Evolutionary conservation across 2,797 vertebrate species (phyloP).

Genomic region (Myiotriccus ornatus): DNA sequence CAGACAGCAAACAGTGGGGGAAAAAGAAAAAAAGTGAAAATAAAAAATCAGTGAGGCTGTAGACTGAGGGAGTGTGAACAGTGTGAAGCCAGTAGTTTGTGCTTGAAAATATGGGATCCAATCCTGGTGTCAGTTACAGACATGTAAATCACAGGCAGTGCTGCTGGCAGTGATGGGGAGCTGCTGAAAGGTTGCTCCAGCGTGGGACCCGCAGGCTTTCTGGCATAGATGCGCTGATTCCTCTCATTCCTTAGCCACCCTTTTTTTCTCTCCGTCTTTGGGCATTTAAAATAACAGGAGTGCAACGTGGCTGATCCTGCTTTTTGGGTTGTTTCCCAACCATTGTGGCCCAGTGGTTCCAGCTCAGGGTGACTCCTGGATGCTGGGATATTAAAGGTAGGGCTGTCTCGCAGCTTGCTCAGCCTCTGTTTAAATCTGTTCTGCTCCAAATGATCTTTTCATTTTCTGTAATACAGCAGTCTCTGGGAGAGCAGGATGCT

Average conservation of each 20-base stretch:
- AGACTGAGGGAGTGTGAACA: not conserved
- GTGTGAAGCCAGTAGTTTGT: not conserved
- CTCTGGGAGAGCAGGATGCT: not conserved
- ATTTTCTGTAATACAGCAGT: not conserved
- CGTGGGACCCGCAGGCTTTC: not conserved
- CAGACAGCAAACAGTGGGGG: not conserved
- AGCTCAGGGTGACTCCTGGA: not conserved
- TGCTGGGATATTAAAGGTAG: not conserved
- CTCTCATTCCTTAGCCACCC: not conserved
- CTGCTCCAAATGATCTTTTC: not conserved
- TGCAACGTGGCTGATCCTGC: not conserved
- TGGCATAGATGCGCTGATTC: not conserved
- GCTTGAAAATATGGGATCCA: not conserved
- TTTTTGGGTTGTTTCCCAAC: not conserved
- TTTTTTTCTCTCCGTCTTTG: not conserved
- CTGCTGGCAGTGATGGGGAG: not conserved
- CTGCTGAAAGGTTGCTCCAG: not conserved
- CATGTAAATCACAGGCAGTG: not conserved
- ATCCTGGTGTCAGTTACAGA: not conserved
- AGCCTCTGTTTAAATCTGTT: not conserved
- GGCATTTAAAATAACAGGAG: not conserved
- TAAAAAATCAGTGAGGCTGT: not conserved
- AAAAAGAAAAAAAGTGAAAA: not conserved
- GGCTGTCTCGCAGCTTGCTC: not conserved
- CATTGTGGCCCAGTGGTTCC: rapidly evolving